A percentile compares a stretch with the other conserved stretches of the same genome.
Evolutionary conservation across 2,888 invertebrate species (phyloP).

Genomic region (Philopedon plagiatum): DNA sequence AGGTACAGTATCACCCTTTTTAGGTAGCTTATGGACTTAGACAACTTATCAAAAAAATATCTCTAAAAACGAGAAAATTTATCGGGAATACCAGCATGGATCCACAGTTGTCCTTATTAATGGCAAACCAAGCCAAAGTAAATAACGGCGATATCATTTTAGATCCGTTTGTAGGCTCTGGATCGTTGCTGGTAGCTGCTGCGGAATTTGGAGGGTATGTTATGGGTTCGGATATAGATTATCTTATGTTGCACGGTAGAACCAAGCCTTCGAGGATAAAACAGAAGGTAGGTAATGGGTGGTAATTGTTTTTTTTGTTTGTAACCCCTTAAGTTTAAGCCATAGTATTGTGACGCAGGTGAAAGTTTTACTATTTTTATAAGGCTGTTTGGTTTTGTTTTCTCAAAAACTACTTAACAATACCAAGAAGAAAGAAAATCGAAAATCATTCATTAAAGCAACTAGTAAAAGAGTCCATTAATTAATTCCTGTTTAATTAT

Average conservation of each 20-base stretch:
- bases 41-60: slow-evolving; percentile 83
- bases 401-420: too few species aligned
- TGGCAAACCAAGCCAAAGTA: slow-evolving; percentile 94
- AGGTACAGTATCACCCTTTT: slow-evolving; percentile 50
- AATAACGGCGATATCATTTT: slow-evolving; percentile 81
- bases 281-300: too few species aligned
- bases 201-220: slow-evolving; percentile 91
- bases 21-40: slow-evolving; percentile 90
- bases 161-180: slow-evolving; percentile 94
- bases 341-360: too few species aligned
- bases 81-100: slow-evolving; percentile 99
- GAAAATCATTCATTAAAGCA: too few species aligned
- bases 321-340: too few species aligned
- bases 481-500: too few species aligned
- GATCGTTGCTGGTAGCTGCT: slow-evolving; percentile 88
- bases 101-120: slow-evolving; percentile 91
- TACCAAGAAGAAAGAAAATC: too few species aligned
- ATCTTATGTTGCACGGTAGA: slow-evolving; percentile 90
- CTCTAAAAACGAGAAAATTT: slow-evolving; percentile 91
- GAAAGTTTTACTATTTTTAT: too few species aligned
- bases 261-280: slow-evolving; percentile 85
- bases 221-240: slow-evolving; percentile 94
- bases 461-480: too few species aligned
- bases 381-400: too few species aligned
- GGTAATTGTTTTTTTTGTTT: too few species aligned